These are phyloP conservation scores for Meleagris gallopavo DNA, from an alignment of 2,113 vertebrate genomes.

Conservation along the genomic window DNA sequence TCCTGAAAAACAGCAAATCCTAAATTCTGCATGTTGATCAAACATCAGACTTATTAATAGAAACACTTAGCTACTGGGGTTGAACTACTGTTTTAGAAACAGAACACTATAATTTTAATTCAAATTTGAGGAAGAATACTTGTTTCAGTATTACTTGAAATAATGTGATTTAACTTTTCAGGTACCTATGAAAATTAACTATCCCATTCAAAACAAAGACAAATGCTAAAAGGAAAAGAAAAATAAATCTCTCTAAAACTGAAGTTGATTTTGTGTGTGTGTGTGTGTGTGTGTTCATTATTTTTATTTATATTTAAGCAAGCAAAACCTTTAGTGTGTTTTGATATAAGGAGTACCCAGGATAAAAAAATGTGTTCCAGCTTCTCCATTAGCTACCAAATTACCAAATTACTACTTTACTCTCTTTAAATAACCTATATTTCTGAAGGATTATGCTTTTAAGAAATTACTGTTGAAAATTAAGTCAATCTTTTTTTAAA, in stretches of 20 bases:
- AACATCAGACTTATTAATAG: background rate
- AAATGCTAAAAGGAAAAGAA: background rate
- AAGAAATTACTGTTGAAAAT: background rate
- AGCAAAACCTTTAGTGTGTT: background rate
- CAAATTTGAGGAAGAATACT: background rate
- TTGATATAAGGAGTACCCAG: background rate
- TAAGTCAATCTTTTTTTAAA: fast-evolving
- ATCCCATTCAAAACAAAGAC: no score
- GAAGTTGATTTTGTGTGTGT: background rate
- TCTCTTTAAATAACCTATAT: background rate
- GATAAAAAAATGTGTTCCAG: background rate
- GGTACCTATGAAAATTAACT: no score
- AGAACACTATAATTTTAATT: background rate
- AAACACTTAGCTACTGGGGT: background rate
- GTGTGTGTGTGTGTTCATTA: background rate
- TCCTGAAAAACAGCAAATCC: background rate
- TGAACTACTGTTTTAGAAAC: background rate
- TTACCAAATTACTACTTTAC: background rate
- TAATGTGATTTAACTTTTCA: background rate
- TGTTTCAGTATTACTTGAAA: background rate
- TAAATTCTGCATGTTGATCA: background rate
- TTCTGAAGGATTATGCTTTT: background rate
- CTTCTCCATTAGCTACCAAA: background rate
- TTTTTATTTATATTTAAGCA: background rate
- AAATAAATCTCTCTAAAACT: background rate